phyloP scores from a whole-genome alignment of 2,113 vertebrate genomes.

The Aythya baeri region DNA sequence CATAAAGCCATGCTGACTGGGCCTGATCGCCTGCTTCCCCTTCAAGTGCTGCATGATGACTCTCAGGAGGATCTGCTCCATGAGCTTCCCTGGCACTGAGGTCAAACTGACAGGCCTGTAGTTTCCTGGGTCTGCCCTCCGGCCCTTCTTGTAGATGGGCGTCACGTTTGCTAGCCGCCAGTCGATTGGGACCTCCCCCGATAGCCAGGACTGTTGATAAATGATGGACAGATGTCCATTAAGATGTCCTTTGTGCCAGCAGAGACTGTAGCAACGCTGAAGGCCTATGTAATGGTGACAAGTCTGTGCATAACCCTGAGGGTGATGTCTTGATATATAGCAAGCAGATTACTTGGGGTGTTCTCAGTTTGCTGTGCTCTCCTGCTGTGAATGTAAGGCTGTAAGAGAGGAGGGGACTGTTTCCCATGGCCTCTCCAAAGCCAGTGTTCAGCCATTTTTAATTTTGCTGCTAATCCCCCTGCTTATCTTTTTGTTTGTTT shows the following conservation, averaged over 20 bases:
- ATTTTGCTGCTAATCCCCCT: constrained; percentile 11
- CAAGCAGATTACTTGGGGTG: not conserved
- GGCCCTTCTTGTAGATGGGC: too few relatives aligned
- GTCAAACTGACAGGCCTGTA: too few relatives aligned
- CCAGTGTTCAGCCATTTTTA: not conserved
- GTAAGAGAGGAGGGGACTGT: not conserved
- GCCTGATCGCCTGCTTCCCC: too few relatives aligned
- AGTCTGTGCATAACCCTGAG: not conserved
- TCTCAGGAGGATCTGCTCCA: too few relatives aligned
- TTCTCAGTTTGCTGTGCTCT: not conserved
- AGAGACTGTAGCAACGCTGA: not conserved
- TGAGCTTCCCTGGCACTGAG: too few relatives aligned
- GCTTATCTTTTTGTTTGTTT: constrained; percentile 1
- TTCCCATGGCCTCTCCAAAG: not conserved
- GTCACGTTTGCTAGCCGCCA: too few relatives aligned
- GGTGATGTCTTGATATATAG: not conserved
- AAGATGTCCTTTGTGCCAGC: not conserved
- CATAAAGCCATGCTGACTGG: too few relatives aligned
- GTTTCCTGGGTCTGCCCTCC: too few relatives aligned
- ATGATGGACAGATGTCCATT: too few relatives aligned
- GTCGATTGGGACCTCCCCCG: too few relatives aligned
- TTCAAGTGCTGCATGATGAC: too few relatives aligned
- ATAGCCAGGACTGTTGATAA: too few relatives aligned
- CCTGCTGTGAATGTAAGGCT: not conserved
- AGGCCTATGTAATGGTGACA: not conserved